A percentile compares a stretch with the other conserved stretches of the same genome.
phyloP scores from a whole-genome alignment of 2,888 invertebrate species.

The Arctia plantaginis region DNA sequence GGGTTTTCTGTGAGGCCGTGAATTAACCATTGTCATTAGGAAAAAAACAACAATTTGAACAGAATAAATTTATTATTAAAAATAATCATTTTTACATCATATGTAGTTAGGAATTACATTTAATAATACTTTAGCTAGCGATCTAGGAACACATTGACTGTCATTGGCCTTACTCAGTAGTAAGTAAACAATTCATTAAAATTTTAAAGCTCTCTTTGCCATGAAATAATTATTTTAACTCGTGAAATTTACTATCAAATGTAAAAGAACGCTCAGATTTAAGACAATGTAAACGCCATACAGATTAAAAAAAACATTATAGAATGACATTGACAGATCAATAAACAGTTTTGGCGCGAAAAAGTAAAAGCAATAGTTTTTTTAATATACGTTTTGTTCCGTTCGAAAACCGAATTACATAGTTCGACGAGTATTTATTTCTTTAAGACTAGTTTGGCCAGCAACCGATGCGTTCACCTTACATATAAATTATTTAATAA shows the following conservation, averaged over 20 bases:
- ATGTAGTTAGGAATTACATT: constrained; percentile 40
- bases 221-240: not conserved
- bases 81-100: constrained; percentile 24
- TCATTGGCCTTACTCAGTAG: not conserved
- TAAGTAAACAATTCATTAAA: not conserved
- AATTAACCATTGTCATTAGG: not conserved
- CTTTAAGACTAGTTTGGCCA: constrained; percentile 7
- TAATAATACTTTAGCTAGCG: constrained; percentile 45
- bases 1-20: not conserved
- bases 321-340: not conserved
- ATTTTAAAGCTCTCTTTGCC: not conserved
- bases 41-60: constrained; percentile 36
- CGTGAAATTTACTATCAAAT: too few relatives aligned
- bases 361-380: not conserved
- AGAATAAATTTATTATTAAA: constrained; percentile 47
- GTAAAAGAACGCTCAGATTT: too few relatives aligned
- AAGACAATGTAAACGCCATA: too few relatives aligned
- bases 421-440: not conserved
- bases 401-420: not conserved
- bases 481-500: constrained; percentile 18
- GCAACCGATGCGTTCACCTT: constrained; percentile 4
- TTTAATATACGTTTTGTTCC: not conserved
- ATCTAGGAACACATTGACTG: constrained; percentile 11
- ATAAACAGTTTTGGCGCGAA: not conserved
- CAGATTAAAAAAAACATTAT: not conserved